These are phyloP conservation scores for Malacosoma neustria DNA, from an alignment of 2,888 invertebrate genomes.

Conservation along the genomic window DNA sequence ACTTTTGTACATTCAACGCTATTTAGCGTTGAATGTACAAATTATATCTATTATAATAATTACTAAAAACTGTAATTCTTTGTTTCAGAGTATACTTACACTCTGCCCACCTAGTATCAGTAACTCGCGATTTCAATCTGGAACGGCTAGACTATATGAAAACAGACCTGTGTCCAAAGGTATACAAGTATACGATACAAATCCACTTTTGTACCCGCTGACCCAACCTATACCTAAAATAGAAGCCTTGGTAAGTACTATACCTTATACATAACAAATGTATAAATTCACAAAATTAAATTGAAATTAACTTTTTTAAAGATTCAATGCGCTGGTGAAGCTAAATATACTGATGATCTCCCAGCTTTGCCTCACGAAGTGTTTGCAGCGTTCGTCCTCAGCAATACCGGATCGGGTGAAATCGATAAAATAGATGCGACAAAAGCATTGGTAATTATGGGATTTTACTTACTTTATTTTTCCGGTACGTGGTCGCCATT, in stretches of 20 bases:
- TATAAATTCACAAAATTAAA: not conserved
- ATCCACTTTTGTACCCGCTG: constrained; percentile 76
- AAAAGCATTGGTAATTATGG: constrained; percentile 73
- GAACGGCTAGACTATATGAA: constrained; percentile 42
- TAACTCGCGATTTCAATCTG: constrained; percentile 52
- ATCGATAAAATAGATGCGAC: constrained; percentile 73
- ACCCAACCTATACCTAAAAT: constrained; percentile 76
- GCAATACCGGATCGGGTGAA: constrained; percentile 61
- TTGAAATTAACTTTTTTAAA: constrained; percentile 10
- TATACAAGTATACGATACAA: constrained; percentile 74
- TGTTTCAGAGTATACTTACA: constrained; percentile 59
- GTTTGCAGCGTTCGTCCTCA: constrained; percentile 77
- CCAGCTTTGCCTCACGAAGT: constrained; percentile 75
- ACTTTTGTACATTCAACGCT: too few relatives aligned
- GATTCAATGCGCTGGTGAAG: constrained; percentile 79
- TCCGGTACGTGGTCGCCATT: too few relatives aligned
- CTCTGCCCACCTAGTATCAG: constrained; percentile 54
- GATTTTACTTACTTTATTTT: not conserved
- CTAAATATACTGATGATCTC: constrained; percentile 78
- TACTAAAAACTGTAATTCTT: constrained; percentile 2
- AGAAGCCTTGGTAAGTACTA: constrained; percentile 41
- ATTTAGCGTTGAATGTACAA: too few relatives aligned
- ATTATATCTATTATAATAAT: too few relatives aligned
- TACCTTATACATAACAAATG: not conserved
- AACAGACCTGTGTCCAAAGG: constrained; percentile 72